Evolutionary conservation across 2,797 vertebrate species (phyloP).

Genomic region (Notamacropus eugenii): DNA sequence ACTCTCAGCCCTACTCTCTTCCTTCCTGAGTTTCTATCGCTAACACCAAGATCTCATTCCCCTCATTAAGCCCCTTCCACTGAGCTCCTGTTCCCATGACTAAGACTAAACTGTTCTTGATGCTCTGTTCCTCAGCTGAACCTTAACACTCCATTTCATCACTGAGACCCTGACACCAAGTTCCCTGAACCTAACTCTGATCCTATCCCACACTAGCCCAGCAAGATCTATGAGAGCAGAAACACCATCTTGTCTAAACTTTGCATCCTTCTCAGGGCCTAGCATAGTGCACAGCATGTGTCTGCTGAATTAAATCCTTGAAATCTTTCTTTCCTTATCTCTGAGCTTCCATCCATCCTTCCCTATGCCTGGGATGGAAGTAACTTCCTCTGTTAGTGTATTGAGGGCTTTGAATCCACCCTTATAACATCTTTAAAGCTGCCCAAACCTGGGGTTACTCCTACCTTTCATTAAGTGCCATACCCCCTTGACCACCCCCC

Average conservation of each 20-base stretch:
- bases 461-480: background rate
- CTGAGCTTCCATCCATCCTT: background rate
- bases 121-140: background rate
- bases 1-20: background rate
- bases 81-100: background rate
- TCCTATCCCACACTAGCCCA: background rate
- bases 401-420: background rate
- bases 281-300: background rate
- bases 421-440: background rate
- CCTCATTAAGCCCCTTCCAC: background rate
- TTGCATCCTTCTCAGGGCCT: background rate
- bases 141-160: background rate
- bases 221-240: background rate
- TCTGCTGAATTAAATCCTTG: background rate
- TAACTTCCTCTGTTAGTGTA: background rate
- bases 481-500: background rate
- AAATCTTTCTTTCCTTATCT: background rate
- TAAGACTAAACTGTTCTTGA: background rate
- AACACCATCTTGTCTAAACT: background rate
- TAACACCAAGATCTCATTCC: background rate
- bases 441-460: background rate
- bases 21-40: background rate
- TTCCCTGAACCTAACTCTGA: background rate
- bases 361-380: background rate
- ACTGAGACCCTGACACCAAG: background rate